Evolutionary conservation across 2,888 invertebrate species (phyloP), one percentile per base, ranked within the genome.

Genomic region (Tiliacea citrago): DNA sequence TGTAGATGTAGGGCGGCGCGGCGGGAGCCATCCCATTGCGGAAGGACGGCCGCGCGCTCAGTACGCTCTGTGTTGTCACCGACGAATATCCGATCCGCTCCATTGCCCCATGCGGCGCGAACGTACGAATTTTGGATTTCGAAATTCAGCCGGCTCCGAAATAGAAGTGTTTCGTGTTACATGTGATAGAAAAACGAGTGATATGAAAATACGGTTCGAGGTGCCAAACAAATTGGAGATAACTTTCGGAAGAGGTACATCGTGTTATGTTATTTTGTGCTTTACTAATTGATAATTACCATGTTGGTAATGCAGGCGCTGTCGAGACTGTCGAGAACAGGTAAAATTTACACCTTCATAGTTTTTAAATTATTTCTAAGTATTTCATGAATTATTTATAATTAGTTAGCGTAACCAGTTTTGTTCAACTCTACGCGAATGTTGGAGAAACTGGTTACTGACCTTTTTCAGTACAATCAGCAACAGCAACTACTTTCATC

Each of bases 141-240:
- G 81, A 80, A 80, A 78, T 78, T 78, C 58, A 67, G 35, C 63
- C 87, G 76, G 82, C 88, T 86, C 82, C 84, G 81, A 88, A 90
- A 89, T 90, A 82, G 82, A 88, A 82, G 87, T 84, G 79, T 86
- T 88, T 86, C 78, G 90, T 88, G 89, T 77, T 85, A 89, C 79
- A 90, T 91, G 90, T 89, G 89, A 88, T 81, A 86, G 82, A 55
- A 81, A 88, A 89, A 86, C 88, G 71, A 92, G 94, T 95, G 95
- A 93, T 92, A 96, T 96, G 96, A 94, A 91, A 93, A 96, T 96
- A 92, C 93, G 96, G 75, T 96, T 95, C 88, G 96, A 96, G 91
- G 96, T 96, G 93, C 96, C 96, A 77, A 96, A 96, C 89, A 96
- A 94, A 89, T 95, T 96, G 96, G 96, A 96, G 94, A 96, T 96